Percentiles rank a stretch among this genome's conserved stretches.
Evolutionary conservation across 2,113 vertebrate species (phyloP).

Genomic region (Muntiacus muntjak): DNA sequence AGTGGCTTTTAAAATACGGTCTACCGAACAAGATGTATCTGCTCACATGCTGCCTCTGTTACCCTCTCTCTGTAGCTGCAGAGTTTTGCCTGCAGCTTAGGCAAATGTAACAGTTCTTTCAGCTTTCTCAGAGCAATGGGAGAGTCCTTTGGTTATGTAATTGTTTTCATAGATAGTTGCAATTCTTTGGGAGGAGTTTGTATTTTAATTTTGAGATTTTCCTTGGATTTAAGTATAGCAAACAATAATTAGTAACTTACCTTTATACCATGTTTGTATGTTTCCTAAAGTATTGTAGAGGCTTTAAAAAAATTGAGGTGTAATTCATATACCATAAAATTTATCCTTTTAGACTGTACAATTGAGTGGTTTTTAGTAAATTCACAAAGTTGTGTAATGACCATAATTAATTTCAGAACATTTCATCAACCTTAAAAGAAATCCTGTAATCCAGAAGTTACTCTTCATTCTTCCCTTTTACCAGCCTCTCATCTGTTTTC

Average conservation of each 20-base stretch:
- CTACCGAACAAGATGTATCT: not conserved
- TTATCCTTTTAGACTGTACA: not conserved
- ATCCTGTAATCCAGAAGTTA: not conserved
- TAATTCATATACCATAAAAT: not conserved
- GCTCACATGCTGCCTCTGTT: not conserved
- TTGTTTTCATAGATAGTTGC: not conserved
- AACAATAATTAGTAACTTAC: not conserved
- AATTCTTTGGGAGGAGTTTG: not conserved
- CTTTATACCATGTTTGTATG: not conserved
- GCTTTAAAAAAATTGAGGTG: not conserved
- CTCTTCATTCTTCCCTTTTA: not conserved
- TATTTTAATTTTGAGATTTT: constrained; percentile 28
- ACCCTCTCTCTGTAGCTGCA: not conserved
- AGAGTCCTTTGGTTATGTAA: not conserved
- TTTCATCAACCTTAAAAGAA: not conserved
- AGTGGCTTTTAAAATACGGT: not conserved
- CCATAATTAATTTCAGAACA: not conserved
- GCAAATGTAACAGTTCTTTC: not conserved
- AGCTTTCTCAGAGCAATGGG: not conserved
- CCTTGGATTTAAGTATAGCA: not conserved
- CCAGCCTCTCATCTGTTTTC: not conserved
- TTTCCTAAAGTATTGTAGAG: not conserved
- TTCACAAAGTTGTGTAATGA: not conserved
- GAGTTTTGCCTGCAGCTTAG: not conserved
- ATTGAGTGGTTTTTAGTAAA: not conserved